Conservation (phyloP, 2,113 vertebrate species). For the Origma solitaria region DNA sequence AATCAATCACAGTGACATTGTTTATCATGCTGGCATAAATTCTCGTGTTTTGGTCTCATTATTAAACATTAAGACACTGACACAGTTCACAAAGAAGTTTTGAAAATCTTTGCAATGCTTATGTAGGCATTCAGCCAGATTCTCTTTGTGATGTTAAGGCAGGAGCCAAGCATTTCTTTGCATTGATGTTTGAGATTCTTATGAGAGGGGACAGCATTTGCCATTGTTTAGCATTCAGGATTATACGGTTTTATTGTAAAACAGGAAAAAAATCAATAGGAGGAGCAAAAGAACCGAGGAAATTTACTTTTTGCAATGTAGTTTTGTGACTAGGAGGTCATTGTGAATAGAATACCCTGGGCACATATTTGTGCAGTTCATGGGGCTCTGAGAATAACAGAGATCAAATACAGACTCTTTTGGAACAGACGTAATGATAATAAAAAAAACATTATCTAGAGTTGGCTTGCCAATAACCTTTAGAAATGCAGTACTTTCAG, state of each 20-base stretch:
- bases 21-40: not conserved
- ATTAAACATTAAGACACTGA: not conserved
- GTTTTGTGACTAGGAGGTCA: not conserved
- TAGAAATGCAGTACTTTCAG: not conserved
- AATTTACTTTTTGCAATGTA: not conserved
- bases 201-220: not conserved
- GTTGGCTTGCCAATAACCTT: not conserved
- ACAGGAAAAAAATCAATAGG: not conserved
- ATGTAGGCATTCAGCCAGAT: not conserved
- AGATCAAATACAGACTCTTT: not conserved
- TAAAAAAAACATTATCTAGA: not conserved
- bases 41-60: not conserved
- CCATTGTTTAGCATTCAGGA: not conserved
- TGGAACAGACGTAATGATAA: not conserved
- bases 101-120: not conserved
- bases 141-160: not conserved
- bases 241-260: not conserved
- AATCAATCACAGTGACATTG: not conserved
- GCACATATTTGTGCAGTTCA: not conserved
- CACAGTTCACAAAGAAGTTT: not conserved
- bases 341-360: not conserved
- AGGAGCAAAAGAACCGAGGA: not conserved
- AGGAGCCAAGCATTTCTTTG: not conserved
- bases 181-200: not conserved
- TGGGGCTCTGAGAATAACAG: not conserved